Percentiles rank a stretch among this genome's conserved stretches.
These are phyloP conservation scores for Sepiola atlantica DNA, from an alignment of 2,888 invertebrate genomes.

Conservation along the genomic window DNA sequence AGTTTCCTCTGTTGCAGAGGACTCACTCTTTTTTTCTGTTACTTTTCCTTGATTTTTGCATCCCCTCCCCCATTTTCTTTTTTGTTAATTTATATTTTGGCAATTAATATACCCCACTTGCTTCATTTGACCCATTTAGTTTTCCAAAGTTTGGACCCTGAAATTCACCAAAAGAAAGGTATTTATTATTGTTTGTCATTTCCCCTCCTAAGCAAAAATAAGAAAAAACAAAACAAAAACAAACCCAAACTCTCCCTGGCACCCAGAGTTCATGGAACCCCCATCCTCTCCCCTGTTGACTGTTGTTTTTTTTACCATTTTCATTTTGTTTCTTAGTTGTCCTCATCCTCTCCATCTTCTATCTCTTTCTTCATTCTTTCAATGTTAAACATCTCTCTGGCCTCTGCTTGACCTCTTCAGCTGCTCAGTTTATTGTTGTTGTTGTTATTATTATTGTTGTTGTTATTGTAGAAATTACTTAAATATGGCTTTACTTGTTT, in stretches of 20 bases:
- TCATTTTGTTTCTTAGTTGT: not conserved
- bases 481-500: not conserved
- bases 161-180: conserved; percentile 22
- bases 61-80: not conserved
- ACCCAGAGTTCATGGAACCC: not conserved
- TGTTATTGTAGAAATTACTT: not conserved
- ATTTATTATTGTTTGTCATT: conserved; percentile 23
- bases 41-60: no score
- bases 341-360: not conserved
- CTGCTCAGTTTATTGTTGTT: not conserved
- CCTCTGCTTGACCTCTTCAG: not conserved
- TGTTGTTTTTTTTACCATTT: not conserved
- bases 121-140: not conserved
- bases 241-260: not conserved
- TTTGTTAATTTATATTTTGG: not conserved
- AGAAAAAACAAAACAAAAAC: not conserved
- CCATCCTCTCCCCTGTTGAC: no score
- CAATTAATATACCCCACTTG: conserved; percentile 37
- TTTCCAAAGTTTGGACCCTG: conserved; percentile 32
- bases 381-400: not conserved
- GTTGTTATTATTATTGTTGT: not conserved
- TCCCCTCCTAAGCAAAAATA: not conserved
- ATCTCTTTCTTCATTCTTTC: not conserved
- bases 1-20: not conserved
- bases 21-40: not conserved